Evolutionary conservation across 2,113 vertebrate species (phyloP), one percentile per base, ranked within the genome.

Genomic region (Romanogobio albipinnatus): DNA sequence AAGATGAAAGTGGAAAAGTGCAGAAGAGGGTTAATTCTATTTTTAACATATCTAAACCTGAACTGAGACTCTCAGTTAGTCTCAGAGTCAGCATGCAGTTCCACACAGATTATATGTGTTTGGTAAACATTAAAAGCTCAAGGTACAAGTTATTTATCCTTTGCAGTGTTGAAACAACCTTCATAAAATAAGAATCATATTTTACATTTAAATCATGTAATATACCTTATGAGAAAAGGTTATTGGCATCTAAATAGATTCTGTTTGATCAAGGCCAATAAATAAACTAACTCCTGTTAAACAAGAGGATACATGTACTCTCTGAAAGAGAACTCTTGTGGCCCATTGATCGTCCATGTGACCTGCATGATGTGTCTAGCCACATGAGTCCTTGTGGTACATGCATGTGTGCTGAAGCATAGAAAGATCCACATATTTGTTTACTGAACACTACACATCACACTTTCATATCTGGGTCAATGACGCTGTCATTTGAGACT

Each of bases 1-100:
- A 58, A 70, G 22, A 85, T 78, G 49, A 51, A 85, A 43, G 59
- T 36, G 61, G 33, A 79, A 29, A 68, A 58, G 59, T 36, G 29
- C 26, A 84, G 19, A 76, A 76, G 33, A 64, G 58, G 39, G 22
- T 45, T 11, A 70, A 51, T 29, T 49, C 26, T 29, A 1, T 81
- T 64, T 80, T 66, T 7, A 24, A 19, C 15, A 64, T 33, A 79
- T 43, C 45, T 33, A 51, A 45, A 24, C 56, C 1, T 2, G 7
- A 56, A 56, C 7, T 56, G 49, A 33, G 7, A 39, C 5, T 33
- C 5, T 19, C 29, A 76, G 26, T 53, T 56, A 33, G 26, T 76
- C 71, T 58, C 24, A 33, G 51, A 77, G 29, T 53, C 26, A 39
- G 47, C 47, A 45, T 24, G 43, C 39, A 73, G 11, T 24, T 73